Percentiles rank a stretch among this genome's conserved stretches.
phyloP scores from a whole-genome alignment of 1,140 invertebrate genomes.

The Vanessa tameamea region DNA sequence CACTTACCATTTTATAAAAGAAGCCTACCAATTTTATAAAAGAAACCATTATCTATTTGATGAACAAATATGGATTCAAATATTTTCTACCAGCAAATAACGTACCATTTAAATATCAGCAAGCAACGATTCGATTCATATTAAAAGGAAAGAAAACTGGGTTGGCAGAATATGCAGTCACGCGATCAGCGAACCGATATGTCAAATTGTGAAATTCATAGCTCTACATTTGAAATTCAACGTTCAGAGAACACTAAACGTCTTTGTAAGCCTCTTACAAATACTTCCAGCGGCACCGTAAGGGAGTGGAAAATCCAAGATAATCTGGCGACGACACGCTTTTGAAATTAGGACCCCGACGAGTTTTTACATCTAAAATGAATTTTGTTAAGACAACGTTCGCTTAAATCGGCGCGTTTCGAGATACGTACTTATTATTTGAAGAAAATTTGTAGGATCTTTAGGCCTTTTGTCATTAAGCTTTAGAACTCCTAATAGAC shows the following conservation, averaged over 20 bases:
- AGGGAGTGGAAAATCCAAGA: constrained; percentile 60
- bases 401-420: constrained; percentile 4
- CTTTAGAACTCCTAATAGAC: constrained; percentile 17
- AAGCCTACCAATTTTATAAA: no score
- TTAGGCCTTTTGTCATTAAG: constrained; percentile 21
- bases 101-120: no score
- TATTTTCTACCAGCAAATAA: no score
- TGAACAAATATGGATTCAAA: no score
- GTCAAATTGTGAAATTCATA: constrained; percentile 36
- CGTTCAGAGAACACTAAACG: constrained; percentile 47
- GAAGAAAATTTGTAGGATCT: constrained; percentile 10
- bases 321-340: constrained; percentile 62
- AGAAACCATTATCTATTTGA: no score
- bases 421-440: constrained; percentile 6
- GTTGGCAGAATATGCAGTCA: background rate
- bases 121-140: no score
- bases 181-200: constrained; percentile 18
- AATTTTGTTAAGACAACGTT: constrained; percentile 26
- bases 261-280: constrained; percentile 62
- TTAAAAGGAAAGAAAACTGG: background rate
- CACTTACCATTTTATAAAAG: no score
- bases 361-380: constrained; percentile 50
- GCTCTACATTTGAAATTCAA: constrained; percentile 38
- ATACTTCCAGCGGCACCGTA: constrained; percentile 46
- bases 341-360: constrained; percentile 54